Conservation (phyloP, 2,888 invertebrate species). For the Oligia strigilis region DNA sequence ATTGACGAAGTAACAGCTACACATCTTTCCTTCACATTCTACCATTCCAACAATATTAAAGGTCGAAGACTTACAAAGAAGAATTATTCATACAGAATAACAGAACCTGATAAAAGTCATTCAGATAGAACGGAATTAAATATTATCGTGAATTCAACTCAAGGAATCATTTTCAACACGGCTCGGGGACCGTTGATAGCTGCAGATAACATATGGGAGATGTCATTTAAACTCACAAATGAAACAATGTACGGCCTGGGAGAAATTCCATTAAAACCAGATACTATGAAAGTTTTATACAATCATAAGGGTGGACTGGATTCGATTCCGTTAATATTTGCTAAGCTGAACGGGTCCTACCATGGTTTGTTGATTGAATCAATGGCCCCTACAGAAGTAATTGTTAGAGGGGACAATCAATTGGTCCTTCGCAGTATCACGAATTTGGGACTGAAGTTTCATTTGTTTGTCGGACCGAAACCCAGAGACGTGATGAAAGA, state of each 20-base stretch:
- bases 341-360: slow-evolving; percentile 86
- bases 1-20: slow-evolving; percentile 82
- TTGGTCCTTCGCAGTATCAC: slow-evolving; percentile 90
- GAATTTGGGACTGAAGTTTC: slow-evolving; percentile 80
- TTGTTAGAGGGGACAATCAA: slow-evolving; percentile 87
- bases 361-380: slow-evolving; percentile 90
- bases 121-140: slow-evolving; percentile 71
- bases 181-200: slow-evolving; percentile 91
- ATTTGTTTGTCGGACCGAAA: slow-evolving; percentile 84
- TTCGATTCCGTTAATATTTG: slow-evolving; percentile 89
- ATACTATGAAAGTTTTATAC: slow-evolving; percentile 84
- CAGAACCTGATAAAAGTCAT: slow-evolving; percentile 65
- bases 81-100: slow-evolving; percentile 75
- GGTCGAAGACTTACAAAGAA: slow-evolving; percentile 76
- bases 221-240: slow-evolving; percentile 89
- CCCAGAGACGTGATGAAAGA: slow-evolving; percentile 84
- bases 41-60: slow-evolving; percentile 72
- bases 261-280: slow-evolving; percentile 82
- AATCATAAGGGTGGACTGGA: slow-evolving; percentile 84
- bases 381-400: slow-evolving; percentile 89
- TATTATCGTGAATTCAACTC: slow-evolving; percentile 73
- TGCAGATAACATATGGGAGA: slow-evolving; percentile 91
- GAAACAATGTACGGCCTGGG: slow-evolving; percentile 90
- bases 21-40: slow-evolving; percentile 81
- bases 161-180: slow-evolving; percentile 88